A percentile compares a stretch with the other conserved stretches of the same genome.
Conservation (phyloP, 2,797 vertebrate genomes). For the Hephaestus fuliginosus region DNA sequence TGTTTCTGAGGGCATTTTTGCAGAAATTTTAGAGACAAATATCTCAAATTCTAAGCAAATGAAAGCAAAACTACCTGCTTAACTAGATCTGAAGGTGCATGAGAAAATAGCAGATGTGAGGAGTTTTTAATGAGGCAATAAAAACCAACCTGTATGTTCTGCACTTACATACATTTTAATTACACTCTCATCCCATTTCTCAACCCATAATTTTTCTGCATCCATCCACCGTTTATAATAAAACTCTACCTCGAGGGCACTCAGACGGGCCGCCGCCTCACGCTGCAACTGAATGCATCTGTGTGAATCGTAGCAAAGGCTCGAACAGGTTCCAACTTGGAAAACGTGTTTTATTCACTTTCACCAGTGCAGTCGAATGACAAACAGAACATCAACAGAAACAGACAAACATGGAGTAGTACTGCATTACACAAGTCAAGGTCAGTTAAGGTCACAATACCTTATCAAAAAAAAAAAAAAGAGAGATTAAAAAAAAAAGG, state of each 20-base stretch:
- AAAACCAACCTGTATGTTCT: neutral
- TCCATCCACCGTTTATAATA: neutral
- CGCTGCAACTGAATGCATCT: neutral
- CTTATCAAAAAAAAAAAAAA: constrained; percentile 5
- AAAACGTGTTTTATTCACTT: constrained; percentile 73
- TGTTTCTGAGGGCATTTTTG: neutral
- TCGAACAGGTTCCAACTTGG: constrained; percentile 28
- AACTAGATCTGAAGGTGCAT: neutral
- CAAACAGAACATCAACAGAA: constrained; percentile 55
- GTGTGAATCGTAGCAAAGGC: constrained; percentile 3
- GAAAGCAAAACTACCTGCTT: neutral
- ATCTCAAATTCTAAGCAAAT: neutral
- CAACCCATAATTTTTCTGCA: neutral
- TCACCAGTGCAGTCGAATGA: constrained; percentile 52
- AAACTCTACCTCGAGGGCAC: neutral
- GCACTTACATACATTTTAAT: neutral
- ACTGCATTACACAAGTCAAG: constrained; percentile 57
- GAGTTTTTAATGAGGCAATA: neutral
- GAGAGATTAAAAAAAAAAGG: neutral
- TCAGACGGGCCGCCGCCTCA: neutral
- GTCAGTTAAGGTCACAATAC: constrained; percentile 35
- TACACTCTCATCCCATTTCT: neutral
- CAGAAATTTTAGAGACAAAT: neutral
- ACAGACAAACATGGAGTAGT: constrained; percentile 50
- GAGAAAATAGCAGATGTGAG: neutral